Conservation (phyloP, 2,113 vertebrate species). For the Cariama cristata region DNA sequence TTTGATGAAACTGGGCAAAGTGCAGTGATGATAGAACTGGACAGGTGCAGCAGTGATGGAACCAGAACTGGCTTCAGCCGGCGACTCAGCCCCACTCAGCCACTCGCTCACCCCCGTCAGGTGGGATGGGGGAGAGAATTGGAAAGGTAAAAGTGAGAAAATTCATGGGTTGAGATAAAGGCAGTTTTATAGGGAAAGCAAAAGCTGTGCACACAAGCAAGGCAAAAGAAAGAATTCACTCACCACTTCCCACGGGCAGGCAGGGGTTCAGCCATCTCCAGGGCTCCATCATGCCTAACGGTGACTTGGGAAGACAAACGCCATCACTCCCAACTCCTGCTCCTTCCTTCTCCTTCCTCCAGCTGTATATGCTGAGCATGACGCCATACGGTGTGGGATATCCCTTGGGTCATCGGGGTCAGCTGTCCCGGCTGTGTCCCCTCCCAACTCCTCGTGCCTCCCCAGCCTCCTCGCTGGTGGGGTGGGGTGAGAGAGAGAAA, state of each 20-base stretch:
- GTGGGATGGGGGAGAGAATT: not conserved
- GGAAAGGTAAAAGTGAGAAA: not conserved
- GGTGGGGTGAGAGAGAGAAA: not conserved
- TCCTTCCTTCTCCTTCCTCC: not conserved
- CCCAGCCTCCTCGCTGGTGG: not conserved
- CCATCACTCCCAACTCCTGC: not conserved
- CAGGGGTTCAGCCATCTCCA: not conserved
- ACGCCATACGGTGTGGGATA: fast-evolving
- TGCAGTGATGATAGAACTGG: too few species aligned
- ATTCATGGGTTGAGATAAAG: not conserved
- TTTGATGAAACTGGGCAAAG: too few species aligned
- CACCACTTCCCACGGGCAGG: not conserved
- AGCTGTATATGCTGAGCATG: not conserved
- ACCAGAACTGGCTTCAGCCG: not conserved
- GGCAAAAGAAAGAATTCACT: not conserved
- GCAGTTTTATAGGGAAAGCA: not conserved
- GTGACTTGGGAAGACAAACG: not conserved
- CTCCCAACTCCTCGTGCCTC: not conserved
- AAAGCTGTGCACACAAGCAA: not conserved
- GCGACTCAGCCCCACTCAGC: not conserved
- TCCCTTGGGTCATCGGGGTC: not conserved
- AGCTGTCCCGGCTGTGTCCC: not conserved
- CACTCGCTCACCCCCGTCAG: not conserved
- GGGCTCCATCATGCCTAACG: not conserved
- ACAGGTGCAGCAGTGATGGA: not conserved